These are phyloP conservation scores for Anolis carolinensis DNA, from an alignment of 2,113 vertebrate genomes.

Conservation along the genomic window DNA sequence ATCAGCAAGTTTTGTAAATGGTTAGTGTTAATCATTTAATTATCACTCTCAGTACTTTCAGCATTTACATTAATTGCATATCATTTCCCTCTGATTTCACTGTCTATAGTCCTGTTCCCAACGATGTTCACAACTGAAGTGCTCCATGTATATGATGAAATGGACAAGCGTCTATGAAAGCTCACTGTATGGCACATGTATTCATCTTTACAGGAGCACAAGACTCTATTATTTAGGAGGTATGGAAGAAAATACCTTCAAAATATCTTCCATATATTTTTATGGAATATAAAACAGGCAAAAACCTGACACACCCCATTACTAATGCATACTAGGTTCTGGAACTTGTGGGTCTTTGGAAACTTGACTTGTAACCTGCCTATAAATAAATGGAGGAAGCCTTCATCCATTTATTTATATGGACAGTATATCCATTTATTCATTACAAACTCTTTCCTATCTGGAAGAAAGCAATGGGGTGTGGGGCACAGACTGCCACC, in stretches of 20 bases:
- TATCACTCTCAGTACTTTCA: too few relatives aligned
- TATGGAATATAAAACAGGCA: neutral
- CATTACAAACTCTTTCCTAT: neutral
- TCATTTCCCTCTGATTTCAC: neutral
- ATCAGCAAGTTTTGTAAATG: too few relatives aligned
- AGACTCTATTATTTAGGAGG: neutral
- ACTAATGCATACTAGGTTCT: neutral
- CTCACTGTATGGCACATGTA: neutral
- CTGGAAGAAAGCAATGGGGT: neutral
- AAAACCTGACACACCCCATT: neutral
- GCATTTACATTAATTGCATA: too few relatives aligned
- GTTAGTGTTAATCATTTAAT: too few relatives aligned
- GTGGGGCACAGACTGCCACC: slow-evolving; percentile 22
- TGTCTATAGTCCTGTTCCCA: neutral
- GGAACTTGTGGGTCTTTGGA: too few relatives aligned
- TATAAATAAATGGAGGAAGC: neutral
- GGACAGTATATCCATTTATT: too few relatives aligned
- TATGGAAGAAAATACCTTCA: neutral
- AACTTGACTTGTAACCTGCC: neutral
- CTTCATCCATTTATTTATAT: too few relatives aligned
- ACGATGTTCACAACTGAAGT: neutral
- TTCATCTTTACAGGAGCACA: neutral
- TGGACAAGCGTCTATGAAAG: neutral
- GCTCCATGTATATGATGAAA: neutral
- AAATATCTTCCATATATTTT: too few relatives aligned